Conservation (phyloP, 2,888 invertebrate genomes). For the Trisateles emortualis region DNA sequence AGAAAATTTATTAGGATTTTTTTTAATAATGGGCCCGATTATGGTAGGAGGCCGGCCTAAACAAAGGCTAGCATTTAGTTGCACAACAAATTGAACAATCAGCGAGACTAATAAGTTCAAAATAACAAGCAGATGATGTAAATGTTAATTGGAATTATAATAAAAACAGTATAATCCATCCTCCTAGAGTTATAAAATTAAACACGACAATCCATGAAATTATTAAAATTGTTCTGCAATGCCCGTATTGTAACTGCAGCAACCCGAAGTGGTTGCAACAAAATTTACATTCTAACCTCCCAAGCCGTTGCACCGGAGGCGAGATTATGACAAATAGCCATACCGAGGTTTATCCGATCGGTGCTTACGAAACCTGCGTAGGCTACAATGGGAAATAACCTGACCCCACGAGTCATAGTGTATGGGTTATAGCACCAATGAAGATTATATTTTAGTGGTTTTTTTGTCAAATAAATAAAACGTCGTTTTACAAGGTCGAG, state of each 20-base stretch:
- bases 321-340: conserved; percentile 48
- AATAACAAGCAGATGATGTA: no score
- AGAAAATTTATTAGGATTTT: no score
- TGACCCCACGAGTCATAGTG: conserved; percentile 44
- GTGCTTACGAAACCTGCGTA: conserved; percentile 40
- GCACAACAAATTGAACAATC: no score
- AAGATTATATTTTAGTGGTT: conserved; percentile 44
- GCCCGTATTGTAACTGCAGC: not conserved
- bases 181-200: no score
- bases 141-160: no score
- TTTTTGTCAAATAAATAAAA: conserved; percentile 44
- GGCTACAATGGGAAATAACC: conserved; percentile 33
- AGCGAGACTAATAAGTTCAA: no score
- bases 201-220: no score
- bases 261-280: conserved; percentile 23
- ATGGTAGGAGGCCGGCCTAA: no score
- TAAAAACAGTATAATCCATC: no score
- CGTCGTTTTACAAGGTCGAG: conserved; percentile 40
- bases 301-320: conserved; percentile 29
- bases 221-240: not conserved
- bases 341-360: conserved; percentile 24
- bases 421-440: conserved; percentile 38
- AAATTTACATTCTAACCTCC: conserved; percentile 37
- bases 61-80: no score
- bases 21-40: no score